Conservation (phyloP, 2,888 invertebrate genomes). For the Eristalis pertinax region DNA sequence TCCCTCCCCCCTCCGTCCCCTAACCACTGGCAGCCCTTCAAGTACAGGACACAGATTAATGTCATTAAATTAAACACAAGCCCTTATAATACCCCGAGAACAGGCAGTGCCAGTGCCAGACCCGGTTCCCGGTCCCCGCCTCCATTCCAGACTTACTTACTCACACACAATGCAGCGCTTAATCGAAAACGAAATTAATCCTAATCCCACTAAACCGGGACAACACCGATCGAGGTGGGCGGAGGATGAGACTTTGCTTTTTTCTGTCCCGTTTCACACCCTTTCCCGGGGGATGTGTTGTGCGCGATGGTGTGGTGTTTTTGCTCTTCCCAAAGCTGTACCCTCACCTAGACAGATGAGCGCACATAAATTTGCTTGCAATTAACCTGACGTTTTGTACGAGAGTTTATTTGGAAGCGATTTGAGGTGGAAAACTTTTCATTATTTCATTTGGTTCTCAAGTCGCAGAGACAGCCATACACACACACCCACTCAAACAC, state of each 20-base stretch:
- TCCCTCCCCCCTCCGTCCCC: not conserved
- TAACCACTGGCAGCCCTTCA: not conserved
- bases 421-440: conserved; percentile 41
- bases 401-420: conserved; percentile 25
- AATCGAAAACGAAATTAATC: conserved; percentile 67
- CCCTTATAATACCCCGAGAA: conserved; percentile 48
- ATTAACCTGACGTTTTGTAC: conserved; percentile 52
- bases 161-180: conserved; percentile 39
- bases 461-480: not conserved
- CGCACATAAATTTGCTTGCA: conserved; percentile 56
- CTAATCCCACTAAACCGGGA: conserved; percentile 63
- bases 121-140: not conserved
- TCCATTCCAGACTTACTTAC: conserved; percentile 18
- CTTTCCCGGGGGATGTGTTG: conserved; percentile 12
- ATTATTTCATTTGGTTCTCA: conserved; percentile 41
- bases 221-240: conserved; percentile 31
- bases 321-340: not conserved
- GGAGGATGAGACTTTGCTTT: not conserved
- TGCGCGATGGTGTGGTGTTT: not conserved
- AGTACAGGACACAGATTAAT: conserved; percentile 62
- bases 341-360: not conserved
- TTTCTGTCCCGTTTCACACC: not conserved
- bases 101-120: conserved; percentile 1
- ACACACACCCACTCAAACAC: not conserved
- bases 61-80: conserved; percentile 71